These are phyloP conservation scores for Hyposoter dolosus DNA, from an alignment of 2,888 invertebrate species.

Conservation along the genomic window DNA sequence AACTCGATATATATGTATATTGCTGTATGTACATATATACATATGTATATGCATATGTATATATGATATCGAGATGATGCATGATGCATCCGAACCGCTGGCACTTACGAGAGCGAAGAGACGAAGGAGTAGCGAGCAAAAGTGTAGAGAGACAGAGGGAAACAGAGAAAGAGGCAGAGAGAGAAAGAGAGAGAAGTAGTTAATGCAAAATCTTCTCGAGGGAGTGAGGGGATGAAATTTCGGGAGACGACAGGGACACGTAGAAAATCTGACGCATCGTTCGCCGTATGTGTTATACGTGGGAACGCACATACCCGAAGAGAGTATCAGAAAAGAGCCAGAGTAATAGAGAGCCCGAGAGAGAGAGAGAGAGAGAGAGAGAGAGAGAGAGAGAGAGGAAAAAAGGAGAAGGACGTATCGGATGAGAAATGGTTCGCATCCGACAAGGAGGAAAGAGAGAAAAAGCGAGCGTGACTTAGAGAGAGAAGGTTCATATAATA, in stretches of 20 bases:
- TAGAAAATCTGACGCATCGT: slow-evolving; percentile 38
- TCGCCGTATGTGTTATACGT: slow-evolving; percentile 5
- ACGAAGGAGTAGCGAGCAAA: slow-evolving; percentile 38
- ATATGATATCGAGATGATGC: slow-evolving; percentile 30
- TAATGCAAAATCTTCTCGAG: slow-evolving; percentile 77
- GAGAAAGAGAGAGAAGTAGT: slow-evolving; percentile 62
- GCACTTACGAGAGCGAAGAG: slow-evolving; percentile 23
- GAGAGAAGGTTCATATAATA: slow-evolving; percentile 29
- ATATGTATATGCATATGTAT: too few relatives aligned
- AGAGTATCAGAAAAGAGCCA: slow-evolving; percentile 49
- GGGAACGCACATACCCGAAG: neutral
- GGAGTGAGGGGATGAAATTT: slow-evolving; percentile 45
- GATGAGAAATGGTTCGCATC: slow-evolving; percentile 71
- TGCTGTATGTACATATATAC: neutral
- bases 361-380: neutral
- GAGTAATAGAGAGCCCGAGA: slow-evolving; percentile 56
- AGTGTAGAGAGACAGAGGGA: slow-evolving; percentile 7
- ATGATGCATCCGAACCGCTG: slow-evolving; percentile 24
- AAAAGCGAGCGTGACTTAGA: neutral
- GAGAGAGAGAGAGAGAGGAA: neutral
- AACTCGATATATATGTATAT: neutral
- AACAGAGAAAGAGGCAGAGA: slow-evolving; percentile 1
- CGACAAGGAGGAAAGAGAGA: slow-evolving; percentile 41
- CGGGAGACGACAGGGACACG: slow-evolving; percentile 41
- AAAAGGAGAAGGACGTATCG: slow-evolving; percentile 67